Conservation (phyloP, 1,140 invertebrate species). For the Drosophila jambulina region DNA sequence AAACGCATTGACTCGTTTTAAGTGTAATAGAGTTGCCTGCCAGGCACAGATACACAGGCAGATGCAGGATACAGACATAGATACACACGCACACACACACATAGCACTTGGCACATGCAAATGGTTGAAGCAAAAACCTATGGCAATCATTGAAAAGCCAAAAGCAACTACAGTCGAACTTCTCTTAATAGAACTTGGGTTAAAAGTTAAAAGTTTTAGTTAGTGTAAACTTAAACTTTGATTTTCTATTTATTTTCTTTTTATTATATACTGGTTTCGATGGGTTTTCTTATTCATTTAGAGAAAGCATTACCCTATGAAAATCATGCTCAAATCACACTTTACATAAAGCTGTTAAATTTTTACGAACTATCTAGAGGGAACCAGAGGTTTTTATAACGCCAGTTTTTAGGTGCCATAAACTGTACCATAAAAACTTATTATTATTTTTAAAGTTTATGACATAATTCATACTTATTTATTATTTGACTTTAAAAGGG, state of each 20-base stretch:
- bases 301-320: neutral
- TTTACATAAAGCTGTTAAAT: neutral
- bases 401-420: neutral
- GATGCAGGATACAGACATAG: conserved; percentile 7
- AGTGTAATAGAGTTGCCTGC: conserved; percentile 79
- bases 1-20: conserved; percentile 80
- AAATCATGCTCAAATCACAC: neutral
- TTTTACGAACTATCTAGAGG: neutral
- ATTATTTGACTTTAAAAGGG: neutral
- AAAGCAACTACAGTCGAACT: conserved; percentile 35
- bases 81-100: conserved; percentile 33
- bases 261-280: neutral
- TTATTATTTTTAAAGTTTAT: neutral
- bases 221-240: neutral
- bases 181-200: neutral
- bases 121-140: conserved; percentile 63
- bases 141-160: conserved; percentile 66
- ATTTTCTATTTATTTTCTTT: neutral
- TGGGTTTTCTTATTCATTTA: neutral
- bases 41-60: conserved; percentile 48
- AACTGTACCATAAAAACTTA: neutral
- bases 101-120: conserved; percentile 52
- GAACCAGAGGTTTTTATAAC: neutral
- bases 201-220: neutral
- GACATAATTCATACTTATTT: neutral